phyloP scores from a whole-genome alignment of 2,888 invertebrate species.

The Cantharis rustica region DNA sequence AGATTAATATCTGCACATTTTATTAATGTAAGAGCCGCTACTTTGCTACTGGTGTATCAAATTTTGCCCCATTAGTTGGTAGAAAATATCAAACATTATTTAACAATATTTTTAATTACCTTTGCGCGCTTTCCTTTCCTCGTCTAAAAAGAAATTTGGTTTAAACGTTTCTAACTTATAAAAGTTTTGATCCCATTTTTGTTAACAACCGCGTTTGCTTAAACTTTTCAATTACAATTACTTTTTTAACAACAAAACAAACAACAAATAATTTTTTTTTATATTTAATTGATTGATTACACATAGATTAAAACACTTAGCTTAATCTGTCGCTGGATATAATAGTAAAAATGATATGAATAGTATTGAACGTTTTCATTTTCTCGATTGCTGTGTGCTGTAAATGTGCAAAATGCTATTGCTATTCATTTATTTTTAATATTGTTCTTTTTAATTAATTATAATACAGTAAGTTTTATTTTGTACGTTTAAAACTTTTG shows the following conservation, averaged over 20 bases:
- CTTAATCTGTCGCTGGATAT: constrained; percentile 21
- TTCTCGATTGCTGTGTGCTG: constrained; percentile 13
- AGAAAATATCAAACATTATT: not conserved
- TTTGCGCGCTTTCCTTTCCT: not conserved
- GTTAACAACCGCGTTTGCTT: constrained; percentile 8
- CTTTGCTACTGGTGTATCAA: not conserved
- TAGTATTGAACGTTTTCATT: constrained; percentile 14
- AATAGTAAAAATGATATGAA: constrained; percentile 27
- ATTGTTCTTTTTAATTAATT: constrained; percentile 1
- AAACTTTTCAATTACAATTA: constrained; percentile 23
- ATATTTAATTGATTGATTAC: constrained; percentile 13
- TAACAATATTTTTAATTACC: not conserved
- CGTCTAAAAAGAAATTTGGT: not conserved
- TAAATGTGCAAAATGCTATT: constrained; percentile 18
- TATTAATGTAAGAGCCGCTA: not conserved
- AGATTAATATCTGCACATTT: constrained; percentile 3
- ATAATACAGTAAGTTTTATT: constrained; percentile 12
- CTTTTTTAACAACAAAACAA: constrained; percentile 17
- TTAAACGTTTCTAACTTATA: not conserved
- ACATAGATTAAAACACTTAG: constrained; percentile 23
- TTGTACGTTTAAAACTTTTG: constrained; percentile 16
- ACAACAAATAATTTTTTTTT: constrained; percentile 5
- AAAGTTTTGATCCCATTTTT: not conserved
- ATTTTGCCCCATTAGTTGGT: not conserved
- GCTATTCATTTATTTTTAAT: not conserved